These are phyloP conservation scores for Yponomeuta plumbellus DNA, from an alignment of 2,888 invertebrate species.

Conservation along the genomic window DNA sequence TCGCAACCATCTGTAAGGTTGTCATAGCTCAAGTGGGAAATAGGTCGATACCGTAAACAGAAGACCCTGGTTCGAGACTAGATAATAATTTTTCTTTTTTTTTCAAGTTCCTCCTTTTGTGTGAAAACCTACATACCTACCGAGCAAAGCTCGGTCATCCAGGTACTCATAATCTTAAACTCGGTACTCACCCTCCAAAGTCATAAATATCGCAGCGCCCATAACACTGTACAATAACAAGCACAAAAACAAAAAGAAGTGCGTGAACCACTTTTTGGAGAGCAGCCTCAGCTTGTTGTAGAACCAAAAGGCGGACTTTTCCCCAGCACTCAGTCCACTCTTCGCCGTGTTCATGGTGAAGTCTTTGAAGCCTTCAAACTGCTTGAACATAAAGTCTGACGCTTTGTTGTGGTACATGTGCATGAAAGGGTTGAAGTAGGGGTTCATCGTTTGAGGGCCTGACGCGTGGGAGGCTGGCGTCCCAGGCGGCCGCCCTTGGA, in stretches of 20 bases:
- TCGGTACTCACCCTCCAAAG: slow-evolving; percentile 82
- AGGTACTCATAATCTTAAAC: background rate
- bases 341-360: slow-evolving; percentile 84
- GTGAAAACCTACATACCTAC: too few relatives aligned
- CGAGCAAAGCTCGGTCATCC: too few relatives aligned
- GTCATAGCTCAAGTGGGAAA: too few relatives aligned
- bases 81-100: too few relatives aligned
- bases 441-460: slow-evolving; percentile 55
- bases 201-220: slow-evolving; percentile 87
- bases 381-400: slow-evolving; percentile 87
- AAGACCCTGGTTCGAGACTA: too few relatives aligned
- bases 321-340: slow-evolving; percentile 88
- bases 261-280: slow-evolving; percentile 92
- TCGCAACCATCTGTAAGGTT: too few relatives aligned
- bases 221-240: slow-evolving; percentile 86
- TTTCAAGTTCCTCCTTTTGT: too few relatives aligned
- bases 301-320: slow-evolving; percentile 87
- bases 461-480: slow-evolving; percentile 56
- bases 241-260: slow-evolving; percentile 88
- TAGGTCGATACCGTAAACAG: too few relatives aligned
- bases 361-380: slow-evolving; percentile 86
- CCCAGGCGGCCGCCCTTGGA: slow-evolving; percentile 44
- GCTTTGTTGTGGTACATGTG: slow-evolving; percentile 80
- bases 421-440: slow-evolving; percentile 57
- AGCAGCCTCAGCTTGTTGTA: slow-evolving; percentile 85